A percentile compares a stretch with the other conserved stretches of the same genome.
Conservation (phyloP, 2,888 invertebrate genomes). For the Tortrix viridana region DNA sequence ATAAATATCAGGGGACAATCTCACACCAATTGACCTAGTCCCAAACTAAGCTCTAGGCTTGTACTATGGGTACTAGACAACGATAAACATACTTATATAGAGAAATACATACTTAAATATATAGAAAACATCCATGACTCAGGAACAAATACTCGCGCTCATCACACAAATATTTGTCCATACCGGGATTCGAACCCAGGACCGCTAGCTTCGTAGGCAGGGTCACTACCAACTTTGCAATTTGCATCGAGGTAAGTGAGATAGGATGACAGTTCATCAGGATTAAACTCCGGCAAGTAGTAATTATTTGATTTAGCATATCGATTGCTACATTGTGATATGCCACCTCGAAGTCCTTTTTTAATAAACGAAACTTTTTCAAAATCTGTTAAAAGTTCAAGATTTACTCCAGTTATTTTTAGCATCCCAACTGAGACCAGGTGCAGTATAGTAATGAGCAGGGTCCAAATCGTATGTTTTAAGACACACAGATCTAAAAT, state of each 20-base stretch:
- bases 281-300: conserved; percentile 12
- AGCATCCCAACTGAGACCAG: conserved; percentile 17
- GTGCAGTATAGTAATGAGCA: conserved; percentile 33
- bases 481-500: conserved; percentile 34
- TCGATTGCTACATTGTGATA: conserved; percentile 4
- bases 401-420: neutral
- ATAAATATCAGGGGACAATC: too few relatives aligned
- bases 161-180: too few relatives aligned
- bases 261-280: neutral
- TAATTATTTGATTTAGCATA: conserved; percentile 9
- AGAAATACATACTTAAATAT: too few relatives aligned
- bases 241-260: conserved; percentile 2
- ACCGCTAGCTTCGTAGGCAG: too few relatives aligned
- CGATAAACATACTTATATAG: too few relatives aligned
- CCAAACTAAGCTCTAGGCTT: too few relatives aligned
- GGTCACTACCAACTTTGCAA: too few relatives aligned
- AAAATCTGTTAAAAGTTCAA: neutral
- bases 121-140: too few relatives aligned
- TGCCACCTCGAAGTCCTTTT: conserved; percentile 1
- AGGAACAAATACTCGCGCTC: too few relatives aligned
- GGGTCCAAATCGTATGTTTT: conserved; percentile 37
- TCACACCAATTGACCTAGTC: too few relatives aligned
- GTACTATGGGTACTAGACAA: too few relatives aligned
- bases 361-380: neutral
- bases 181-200: too few relatives aligned